These are phyloP conservation scores for Zygothrica quintamaculata DNA, from an alignment of 2,888 invertebrate species.

Conservation along the genomic window DNA sequence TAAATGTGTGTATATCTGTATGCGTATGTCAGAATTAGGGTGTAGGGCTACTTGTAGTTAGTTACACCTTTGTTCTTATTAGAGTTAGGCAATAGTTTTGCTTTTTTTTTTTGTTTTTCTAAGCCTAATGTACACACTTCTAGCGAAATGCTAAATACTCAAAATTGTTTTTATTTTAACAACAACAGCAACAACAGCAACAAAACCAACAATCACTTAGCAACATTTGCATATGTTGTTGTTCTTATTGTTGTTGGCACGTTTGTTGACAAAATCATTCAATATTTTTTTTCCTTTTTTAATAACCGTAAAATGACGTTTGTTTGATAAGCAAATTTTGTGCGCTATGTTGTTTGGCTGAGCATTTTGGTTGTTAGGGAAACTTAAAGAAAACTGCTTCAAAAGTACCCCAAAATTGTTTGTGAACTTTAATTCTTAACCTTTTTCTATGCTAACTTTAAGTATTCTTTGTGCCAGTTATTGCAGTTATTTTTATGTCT, in stretches of 20 bases:
- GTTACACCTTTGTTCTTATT: constrained; percentile 11
- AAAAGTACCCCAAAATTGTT: too few species aligned
- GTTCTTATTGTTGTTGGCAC: constrained; percentile 17
- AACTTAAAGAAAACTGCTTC: constrained; percentile 4
- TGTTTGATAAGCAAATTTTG: constrained; percentile 24
- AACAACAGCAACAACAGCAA: too few species aligned
- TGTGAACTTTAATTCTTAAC: too few species aligned
- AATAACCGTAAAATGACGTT: constrained; percentile 41
- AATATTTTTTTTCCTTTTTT: constrained; percentile 34
- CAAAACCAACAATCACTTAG: constrained; percentile 52
- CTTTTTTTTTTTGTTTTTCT: too few species aligned
- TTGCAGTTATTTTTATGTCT: background rate
- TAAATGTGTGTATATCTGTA: too few species aligned
- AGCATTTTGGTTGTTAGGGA: constrained; percentile 25
- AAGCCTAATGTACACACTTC: constrained; percentile 18
- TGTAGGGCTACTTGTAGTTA: too few species aligned
- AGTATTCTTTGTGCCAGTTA: constrained; percentile 12
- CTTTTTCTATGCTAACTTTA: too few species aligned
- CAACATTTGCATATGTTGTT: constrained; percentile 50
- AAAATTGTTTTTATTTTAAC: constrained; percentile 19
- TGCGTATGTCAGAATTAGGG: too few species aligned
- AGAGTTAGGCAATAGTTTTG: constrained; percentile 11
- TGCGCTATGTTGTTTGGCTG: constrained; percentile 2
- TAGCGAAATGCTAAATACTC: constrained; percentile 16
- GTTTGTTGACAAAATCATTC: constrained; percentile 53